Evolutionary conservation across 2,113 vertebrate genomes (phyloP).

Genomic region (Indri indri): DNA sequence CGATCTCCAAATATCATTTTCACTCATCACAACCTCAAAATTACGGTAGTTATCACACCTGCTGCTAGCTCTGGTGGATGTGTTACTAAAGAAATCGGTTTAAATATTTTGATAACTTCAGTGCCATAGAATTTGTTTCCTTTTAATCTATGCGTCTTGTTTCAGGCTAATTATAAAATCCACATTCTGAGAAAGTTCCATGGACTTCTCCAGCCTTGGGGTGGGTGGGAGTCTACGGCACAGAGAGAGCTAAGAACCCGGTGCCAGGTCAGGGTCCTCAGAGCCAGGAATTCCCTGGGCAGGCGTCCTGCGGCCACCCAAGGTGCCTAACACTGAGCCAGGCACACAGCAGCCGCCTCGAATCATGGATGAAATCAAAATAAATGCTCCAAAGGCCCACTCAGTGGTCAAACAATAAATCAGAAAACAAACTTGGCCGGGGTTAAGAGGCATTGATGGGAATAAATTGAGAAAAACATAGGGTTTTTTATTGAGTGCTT

Average conservation of each 20-base stretch:
- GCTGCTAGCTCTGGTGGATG: accelerated
- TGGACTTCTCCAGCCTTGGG: background rate
- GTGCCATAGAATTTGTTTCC: background rate
- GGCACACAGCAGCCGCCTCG: background rate
- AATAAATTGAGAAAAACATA: conserved; percentile 34
- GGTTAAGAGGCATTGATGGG: background rate
- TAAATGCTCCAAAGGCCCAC: background rate
- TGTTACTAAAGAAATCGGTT: background rate
- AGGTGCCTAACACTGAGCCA: background rate
- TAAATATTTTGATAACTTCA: background rate
- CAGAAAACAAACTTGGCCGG: background rate
- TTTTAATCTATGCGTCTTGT: background rate
- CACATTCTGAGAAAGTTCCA: background rate
- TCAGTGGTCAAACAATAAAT: background rate
- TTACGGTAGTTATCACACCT: accelerated
- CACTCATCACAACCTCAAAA: background rate
- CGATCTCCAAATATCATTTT: accelerated
- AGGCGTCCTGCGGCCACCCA: accelerated
- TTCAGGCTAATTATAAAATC: background rate
- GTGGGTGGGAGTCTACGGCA: background rate
- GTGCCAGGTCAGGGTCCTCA: accelerated
- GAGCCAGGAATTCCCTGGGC: background rate
- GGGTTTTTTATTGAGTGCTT: conserved; percentile 41
- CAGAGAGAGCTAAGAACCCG: background rate
- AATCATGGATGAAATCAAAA: background rate